Conservation (phyloP, 2,797 vertebrate species). For the Arvicola amphibius region DNA sequence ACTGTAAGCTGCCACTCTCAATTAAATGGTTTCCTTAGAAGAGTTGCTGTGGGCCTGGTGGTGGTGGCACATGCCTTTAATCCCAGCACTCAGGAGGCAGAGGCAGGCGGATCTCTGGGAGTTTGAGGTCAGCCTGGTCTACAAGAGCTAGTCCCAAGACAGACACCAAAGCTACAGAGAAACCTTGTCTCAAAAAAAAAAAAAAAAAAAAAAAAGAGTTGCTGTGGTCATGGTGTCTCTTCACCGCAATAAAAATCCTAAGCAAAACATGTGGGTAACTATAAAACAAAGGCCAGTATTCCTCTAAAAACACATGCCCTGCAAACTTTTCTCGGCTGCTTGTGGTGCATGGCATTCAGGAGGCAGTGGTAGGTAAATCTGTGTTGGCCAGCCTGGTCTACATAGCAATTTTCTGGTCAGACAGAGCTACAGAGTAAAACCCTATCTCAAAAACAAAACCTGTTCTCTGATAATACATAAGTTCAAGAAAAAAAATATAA, state of each 20-base stretch:
- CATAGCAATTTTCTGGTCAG: not conserved
- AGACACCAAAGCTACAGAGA: too few relatives aligned
- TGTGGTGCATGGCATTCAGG: not conserved
- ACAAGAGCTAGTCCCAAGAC: too few relatives aligned
- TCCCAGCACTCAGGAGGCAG: too few relatives aligned
- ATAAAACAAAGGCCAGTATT: conserved; percentile 14
- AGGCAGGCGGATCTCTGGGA: too few relatives aligned
- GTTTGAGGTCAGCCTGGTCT: too few relatives aligned
- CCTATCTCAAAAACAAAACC: not conserved
- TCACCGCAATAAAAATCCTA: not conserved
- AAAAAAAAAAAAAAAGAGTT: not conserved
- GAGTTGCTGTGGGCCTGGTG: not conserved
- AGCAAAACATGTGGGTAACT: not conserved
- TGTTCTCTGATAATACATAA: not conserved
- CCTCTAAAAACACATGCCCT: not conserved
- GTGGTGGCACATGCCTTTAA: too few relatives aligned
- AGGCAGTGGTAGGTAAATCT: not conserved
- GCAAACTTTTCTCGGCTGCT: not conserved
- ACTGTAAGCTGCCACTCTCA: not conserved
- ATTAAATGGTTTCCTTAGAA: not conserved
- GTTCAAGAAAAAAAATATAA: not conserved
- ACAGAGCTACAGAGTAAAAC: not conserved
- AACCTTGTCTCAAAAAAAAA: too few relatives aligned
- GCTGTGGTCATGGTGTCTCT: not conserved
- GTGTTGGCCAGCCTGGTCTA: not conserved